These are phyloP conservation scores for Nomada hirtipes DNA, from an alignment of 2,888 invertebrate species.

Conservation along the genomic window DNA sequence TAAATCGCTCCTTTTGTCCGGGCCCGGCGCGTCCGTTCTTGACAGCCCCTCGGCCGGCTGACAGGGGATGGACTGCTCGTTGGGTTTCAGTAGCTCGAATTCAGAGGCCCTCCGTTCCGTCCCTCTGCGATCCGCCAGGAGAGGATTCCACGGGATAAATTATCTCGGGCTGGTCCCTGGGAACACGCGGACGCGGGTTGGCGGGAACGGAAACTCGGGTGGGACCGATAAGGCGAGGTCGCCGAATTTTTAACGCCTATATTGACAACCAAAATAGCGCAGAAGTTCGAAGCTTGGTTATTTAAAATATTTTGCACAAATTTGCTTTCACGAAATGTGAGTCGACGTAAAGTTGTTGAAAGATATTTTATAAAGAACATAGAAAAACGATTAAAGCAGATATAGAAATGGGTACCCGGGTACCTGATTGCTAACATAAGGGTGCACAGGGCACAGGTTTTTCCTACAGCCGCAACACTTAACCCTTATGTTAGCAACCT, in stretches of 20 bases:
- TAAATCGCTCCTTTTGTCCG: constrained; percentile 78
- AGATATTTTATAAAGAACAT: too few relatives aligned
- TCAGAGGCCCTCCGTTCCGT: constrained; percentile 24
- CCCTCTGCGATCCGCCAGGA: not conserved
- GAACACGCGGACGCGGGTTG: not conserved
- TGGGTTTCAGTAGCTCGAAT: constrained; percentile 76
- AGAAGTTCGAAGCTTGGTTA: too few relatives aligned
- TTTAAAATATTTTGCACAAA: too few relatives aligned
- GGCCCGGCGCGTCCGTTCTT: constrained; percentile 65
- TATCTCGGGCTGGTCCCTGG: not conserved
- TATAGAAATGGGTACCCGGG: too few relatives aligned
- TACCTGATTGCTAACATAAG: too few relatives aligned
- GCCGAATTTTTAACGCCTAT: too few relatives aligned
- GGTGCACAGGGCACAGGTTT: too few relatives aligned
- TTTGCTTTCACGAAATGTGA: too few relatives aligned
- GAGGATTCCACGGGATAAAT: constrained; percentile 26
- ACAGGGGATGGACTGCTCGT: constrained; percentile 70
- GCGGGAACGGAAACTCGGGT: not conserved
- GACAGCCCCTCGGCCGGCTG: constrained; percentile 71
- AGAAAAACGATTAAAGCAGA: too few relatives aligned
- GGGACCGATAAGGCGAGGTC: not conserved
- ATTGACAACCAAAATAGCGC: rapidly evolving
- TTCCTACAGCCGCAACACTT: too few relatives aligned
- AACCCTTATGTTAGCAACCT: too few relatives aligned
- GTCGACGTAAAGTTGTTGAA: too few relatives aligned